These are phyloP conservation scores for Drosophila paranaensis DNA, from an alignment of 2,888 invertebrate species.

Conservation along the genomic window DNA sequence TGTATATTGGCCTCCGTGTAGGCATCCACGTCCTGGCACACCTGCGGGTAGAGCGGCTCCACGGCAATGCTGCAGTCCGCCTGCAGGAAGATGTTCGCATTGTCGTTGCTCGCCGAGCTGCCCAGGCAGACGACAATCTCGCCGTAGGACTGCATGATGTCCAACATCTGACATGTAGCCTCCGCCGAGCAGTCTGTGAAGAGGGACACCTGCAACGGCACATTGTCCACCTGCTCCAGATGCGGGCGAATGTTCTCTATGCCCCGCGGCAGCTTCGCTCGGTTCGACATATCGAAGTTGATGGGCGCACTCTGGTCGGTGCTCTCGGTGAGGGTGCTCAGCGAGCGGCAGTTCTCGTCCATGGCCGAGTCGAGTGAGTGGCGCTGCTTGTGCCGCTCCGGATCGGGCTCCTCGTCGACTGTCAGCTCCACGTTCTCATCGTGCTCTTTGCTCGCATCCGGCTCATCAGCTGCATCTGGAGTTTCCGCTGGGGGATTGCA, in stretches of 20 bases:
- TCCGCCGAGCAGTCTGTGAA: constrained; percentile 99
- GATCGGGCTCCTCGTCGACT: constrained; percentile 35
- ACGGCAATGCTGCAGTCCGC: constrained; percentile 96
- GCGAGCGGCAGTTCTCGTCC: constrained; percentile 90
- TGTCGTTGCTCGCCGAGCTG: constrained; percentile 93
- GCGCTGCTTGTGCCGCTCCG: constrained; percentile 76
- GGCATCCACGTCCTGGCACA: constrained; percentile 85
- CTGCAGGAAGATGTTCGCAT: constrained; percentile 96
- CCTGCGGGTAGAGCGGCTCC: constrained; percentile 96
- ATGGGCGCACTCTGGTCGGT: constrained; percentile 96
- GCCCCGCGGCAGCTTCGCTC: constrained; percentile 97
- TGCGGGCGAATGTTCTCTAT: constrained; percentile 98
- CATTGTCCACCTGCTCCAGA: constrained; percentile 97
- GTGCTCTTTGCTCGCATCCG: constrained; percentile 41
- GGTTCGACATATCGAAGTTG: constrained; percentile 96
- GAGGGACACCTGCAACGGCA: constrained; percentile 97
- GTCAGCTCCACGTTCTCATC: constrained; percentile 54
- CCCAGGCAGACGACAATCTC: constrained; percentile 98
- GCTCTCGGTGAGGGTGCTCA: constrained; percentile 94
- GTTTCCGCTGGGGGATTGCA: constrained; percentile 68
- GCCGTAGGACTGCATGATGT: constrained; percentile 97
- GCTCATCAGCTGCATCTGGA: constrained; percentile 24
- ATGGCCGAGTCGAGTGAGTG: constrained; percentile 87
- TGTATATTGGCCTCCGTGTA: constrained; percentile 84
- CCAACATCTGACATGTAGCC: constrained; percentile 95